These are phyloP conservation scores for Calcarius lapponicus DNA, from an alignment of 2,797 vertebrate species.

Conservation along the genomic window DNA sequence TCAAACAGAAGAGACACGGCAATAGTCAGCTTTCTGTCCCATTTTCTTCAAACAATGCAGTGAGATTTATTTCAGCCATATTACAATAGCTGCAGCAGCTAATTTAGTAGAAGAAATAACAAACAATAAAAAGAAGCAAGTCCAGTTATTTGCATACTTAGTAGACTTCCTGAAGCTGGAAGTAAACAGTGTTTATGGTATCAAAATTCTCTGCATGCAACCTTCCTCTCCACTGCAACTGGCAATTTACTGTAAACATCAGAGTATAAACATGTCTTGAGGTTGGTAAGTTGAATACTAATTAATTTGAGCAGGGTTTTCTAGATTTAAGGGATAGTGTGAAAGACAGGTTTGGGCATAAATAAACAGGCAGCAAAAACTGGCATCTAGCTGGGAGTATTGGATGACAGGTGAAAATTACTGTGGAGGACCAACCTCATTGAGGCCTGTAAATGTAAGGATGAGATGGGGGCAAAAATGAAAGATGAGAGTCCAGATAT, in stretches of 20 bases:
- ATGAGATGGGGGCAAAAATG: not conserved
- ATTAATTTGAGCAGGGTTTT: not conserved
- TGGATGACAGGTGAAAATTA: not conserved
- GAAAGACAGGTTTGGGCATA: not conserved
- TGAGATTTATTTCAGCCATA: not conserved
- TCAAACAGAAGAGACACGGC: not conserved
- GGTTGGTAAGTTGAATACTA: not conserved
- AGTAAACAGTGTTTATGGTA: not conserved
- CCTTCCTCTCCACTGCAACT: not conserved
- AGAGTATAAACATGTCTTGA: not conserved
- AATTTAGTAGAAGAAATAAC: not conserved
- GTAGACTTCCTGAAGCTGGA: slow-evolving; percentile 4
- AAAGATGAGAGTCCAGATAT: not conserved
- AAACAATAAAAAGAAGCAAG: not conserved
- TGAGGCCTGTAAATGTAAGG: not conserved
- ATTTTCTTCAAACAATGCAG: not conserved
- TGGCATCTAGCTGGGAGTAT: not conserved
- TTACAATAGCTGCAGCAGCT: not conserved
- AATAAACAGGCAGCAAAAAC: not conserved
- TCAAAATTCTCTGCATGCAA: not conserved
- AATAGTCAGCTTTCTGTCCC: not conserved
- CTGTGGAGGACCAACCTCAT: not conserved
- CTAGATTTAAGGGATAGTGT: not conserved
- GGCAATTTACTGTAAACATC: slow-evolving; percentile 12
- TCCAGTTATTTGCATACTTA: not conserved